Evolutionary conservation across 2,113 vertebrate genomes (phyloP).

Genomic region (Tetraodon nigroviridis): DNA sequence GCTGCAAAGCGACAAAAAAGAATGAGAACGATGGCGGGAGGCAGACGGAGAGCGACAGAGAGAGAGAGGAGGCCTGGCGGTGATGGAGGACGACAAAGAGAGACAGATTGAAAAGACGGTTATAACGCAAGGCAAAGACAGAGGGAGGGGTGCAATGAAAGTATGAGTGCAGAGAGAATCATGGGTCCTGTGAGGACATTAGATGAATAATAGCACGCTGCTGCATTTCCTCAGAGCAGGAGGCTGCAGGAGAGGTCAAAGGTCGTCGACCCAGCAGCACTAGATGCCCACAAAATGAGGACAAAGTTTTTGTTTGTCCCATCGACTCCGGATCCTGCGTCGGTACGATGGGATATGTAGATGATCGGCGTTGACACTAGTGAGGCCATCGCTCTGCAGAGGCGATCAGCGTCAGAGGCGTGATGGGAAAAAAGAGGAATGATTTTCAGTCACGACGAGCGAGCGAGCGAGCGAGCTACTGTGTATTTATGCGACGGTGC

Average conservation of each 20-base stretch:
- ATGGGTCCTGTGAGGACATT: not conserved
- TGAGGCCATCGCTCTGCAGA: too few species aligned
- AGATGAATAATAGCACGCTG: not conserved
- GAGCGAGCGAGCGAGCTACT: slow-evolving; percentile 38
- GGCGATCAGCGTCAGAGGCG: not conserved
- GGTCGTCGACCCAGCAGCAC: too few species aligned
- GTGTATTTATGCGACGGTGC: slow-evolving; percentile 50
- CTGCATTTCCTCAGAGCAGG: too few species aligned
- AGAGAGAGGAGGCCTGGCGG: slow-evolving; percentile 26
- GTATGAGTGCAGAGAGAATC: slow-evolving; percentile 8
- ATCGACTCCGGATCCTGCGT: too few species aligned
- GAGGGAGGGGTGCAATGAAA: slow-evolving; percentile 35
- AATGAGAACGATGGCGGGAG: slow-evolving; percentile 39
- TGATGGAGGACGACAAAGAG: slow-evolving; percentile 40
- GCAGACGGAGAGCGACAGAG: slow-evolving; percentile 30
- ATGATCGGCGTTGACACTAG: too few species aligned
- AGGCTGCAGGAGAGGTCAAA: too few species aligned
- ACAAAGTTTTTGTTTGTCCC: too few species aligned
- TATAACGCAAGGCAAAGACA: slow-evolving; percentile 23
- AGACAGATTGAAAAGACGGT: slow-evolving; percentile 49
- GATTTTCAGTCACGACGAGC: slow-evolving; percentile 42
- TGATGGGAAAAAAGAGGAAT: slow-evolving; percentile 14
- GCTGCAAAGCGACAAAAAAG: slow-evolving; percentile 28
- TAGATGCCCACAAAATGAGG: too few species aligned
- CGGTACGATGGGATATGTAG: too few species aligned